A percentile compares a stretch with the other conserved stretches of the same genome.
Evolutionary conservation across 2,888 invertebrate species (phyloP).

Genomic region (Hedychridium roseum): DNA sequence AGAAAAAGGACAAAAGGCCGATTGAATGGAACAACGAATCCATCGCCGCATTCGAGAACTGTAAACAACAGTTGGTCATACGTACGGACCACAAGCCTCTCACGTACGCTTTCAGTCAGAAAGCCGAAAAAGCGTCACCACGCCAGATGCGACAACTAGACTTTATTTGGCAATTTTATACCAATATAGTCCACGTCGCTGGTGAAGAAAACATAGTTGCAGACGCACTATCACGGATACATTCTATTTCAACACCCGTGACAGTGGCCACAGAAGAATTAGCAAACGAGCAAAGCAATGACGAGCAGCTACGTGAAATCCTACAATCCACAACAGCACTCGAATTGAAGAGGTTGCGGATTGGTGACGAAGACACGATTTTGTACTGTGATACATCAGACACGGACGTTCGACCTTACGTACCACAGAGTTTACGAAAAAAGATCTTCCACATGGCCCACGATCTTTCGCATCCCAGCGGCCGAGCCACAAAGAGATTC

Average conservation of each 20-base stretch:
- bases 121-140: too few relatives aligned
- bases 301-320: too few relatives aligned
- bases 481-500: too few relatives aligned
- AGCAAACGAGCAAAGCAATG: too few relatives aligned
- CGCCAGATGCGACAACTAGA: constrained; percentile 11
- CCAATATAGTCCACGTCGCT: constrained; percentile 6
- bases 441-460: too few relatives aligned
- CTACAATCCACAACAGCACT: too few relatives aligned
- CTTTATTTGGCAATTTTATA: constrained; percentile 10
- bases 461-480: too few relatives aligned
- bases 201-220: constrained; percentile 12
- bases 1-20: constrained; percentile 4
- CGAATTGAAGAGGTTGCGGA: constrained; percentile 1
- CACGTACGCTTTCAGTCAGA: too few relatives aligned
- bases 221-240: constrained; percentile 9
- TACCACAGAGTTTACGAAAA: too few relatives aligned
- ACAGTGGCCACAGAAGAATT: constrained; percentile 4
- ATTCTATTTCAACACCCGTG: constrained; percentile 4
- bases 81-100: constrained; percentile 2
- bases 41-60: neutral
- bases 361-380: constrained; percentile 8
- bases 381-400: too few relatives aligned
- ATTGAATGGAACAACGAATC: constrained; percentile 3
- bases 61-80: constrained; percentile 5
- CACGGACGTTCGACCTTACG: too few relatives aligned